Percentiles rank a stretch among this genome's conserved stretches.
Evolutionary conservation across 1,140 invertebrate genomes (phyloP).

Genomic region (Semibalanus balanoides): DNA sequence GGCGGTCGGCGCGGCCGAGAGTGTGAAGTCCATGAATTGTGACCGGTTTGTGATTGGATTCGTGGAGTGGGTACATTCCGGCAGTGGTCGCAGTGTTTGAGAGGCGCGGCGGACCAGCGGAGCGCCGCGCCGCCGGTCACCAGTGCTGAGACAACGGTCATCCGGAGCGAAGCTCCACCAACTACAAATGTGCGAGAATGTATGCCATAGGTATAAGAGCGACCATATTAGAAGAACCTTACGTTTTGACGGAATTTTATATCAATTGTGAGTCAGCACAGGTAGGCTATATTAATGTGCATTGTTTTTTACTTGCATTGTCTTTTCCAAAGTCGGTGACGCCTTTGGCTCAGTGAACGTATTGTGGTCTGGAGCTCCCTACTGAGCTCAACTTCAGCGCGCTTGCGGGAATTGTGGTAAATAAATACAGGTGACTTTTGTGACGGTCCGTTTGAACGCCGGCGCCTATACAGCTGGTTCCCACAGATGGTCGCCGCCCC

Average conservation of each 20-base stretch:
- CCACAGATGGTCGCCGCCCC: too few species aligned
- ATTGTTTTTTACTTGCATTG: neutral
- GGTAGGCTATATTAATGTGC: neutral
- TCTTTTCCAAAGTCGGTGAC: neutral
- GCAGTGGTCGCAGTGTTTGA: too few species aligned
- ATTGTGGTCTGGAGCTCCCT: neutral
- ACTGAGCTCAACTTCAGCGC: neutral
- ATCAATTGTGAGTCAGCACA: neutral
- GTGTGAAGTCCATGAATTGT: too few species aligned
- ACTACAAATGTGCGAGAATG: neutral
- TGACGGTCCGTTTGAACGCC: too few species aligned
- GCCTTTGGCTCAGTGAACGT: too few species aligned
- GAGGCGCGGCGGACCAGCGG: neutral
- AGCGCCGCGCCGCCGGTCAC: neutral
- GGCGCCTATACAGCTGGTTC: too few species aligned
- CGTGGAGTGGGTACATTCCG: neutral
- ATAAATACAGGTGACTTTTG: neutral
- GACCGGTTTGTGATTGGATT: neutral
- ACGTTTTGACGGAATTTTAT: neutral
- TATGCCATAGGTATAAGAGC: neutral
- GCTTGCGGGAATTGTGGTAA: too few species aligned
- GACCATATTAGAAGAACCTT: neutral
- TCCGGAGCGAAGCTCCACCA: neutral
- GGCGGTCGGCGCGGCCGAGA: too few species aligned
- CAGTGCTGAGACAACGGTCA: neutral